A percentile compares a stretch with the other conserved stretches of the same genome.
These are phyloP conservation scores for Sinopyrophorus schimmeli DNA, from an alignment of 2,888 invertebrate genomes.

Conservation along the genomic window DNA sequence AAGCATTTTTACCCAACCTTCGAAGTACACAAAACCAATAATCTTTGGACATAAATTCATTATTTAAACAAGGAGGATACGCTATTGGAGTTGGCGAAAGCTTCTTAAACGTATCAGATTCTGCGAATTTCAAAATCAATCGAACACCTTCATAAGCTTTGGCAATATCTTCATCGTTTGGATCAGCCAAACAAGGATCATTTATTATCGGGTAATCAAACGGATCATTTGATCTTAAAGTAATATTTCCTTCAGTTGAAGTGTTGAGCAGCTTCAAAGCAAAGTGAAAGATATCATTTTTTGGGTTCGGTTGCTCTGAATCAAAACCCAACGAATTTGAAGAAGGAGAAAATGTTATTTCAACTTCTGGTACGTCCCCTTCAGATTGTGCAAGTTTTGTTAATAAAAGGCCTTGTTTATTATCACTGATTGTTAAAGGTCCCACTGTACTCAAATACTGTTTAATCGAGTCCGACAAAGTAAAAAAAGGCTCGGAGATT, in stretches of 20 bases:
- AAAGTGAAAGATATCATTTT: constrained; percentile 9
- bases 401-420: no score
- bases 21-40: constrained; percentile 68
- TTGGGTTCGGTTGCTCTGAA: constrained; percentile 15
- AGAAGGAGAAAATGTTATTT: no score
- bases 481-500: constrained; percentile 14
- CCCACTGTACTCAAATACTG: constrained; percentile 34
- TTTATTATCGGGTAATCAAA: constrained; percentile 44
- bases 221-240: constrained; percentile 40
- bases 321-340: no score
- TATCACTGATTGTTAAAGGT: constrained; percentile 22
- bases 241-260: constrained; percentile 40
- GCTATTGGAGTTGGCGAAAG: constrained; percentile 59
- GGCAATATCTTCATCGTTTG: constrained; percentile 65
- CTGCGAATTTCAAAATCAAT: constrained; percentile 31
- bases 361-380: no score
- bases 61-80: constrained; percentile 55
- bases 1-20: constrained; percentile 63
- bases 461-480: constrained; percentile 21
- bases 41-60: constrained; percentile 60
- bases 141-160: constrained; percentile 65
- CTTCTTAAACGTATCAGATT: constrained; percentile 62
- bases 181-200: constrained; percentile 38
- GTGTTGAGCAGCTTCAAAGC: constrained; percentile 38
- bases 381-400: no score